Percentiles rank a stretch among this genome's conserved stretches.
phyloP scores from a whole-genome alignment of 1,140 invertebrate species.

The Drosophila athabasca region DNA sequence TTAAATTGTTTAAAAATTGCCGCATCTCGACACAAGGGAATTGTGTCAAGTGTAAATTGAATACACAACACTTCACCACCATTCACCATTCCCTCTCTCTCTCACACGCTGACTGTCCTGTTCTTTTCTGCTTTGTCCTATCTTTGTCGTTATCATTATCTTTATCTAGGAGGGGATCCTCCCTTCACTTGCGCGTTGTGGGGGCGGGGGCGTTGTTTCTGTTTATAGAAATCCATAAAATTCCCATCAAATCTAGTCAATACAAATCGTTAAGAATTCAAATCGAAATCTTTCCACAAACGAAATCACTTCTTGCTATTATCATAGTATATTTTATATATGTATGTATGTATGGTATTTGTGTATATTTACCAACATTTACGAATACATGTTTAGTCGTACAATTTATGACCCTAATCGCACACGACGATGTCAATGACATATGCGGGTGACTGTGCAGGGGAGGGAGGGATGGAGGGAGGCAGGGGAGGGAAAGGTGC shows the following conservation, averaged over 20 bases:
- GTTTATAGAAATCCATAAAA: constrained; percentile 38
- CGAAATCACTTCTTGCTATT: constrained; percentile 22
- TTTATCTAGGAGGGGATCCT: neutral
- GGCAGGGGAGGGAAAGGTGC: constrained; percentile 8
- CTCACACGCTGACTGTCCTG: no score
- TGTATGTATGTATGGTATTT: neutral
- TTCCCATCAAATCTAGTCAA: constrained; percentile 23
- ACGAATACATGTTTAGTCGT: no score
- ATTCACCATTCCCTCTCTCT: no score
- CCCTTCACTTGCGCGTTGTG: no score
- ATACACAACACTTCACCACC: no score
- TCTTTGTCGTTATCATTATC: no score
- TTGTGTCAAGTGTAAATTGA: constrained; percentile 75
- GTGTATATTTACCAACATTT: constrained; percentile 2
- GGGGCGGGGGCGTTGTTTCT: no score
- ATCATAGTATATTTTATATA: constrained; percentile 17
- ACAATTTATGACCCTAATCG: constrained; percentile 43
- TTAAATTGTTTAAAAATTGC: constrained; percentile 65
- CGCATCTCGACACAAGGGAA: constrained; percentile 39
- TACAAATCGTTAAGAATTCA: constrained; percentile 35
- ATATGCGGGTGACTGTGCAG: constrained; percentile 13
- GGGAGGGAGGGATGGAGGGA: neutral
- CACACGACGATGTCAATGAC: constrained; percentile 66
- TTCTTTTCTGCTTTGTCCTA: no score
- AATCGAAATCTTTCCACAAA: constrained; percentile 26